A percentile compares a stretch with the other conserved stretches of the same genome.
phyloP scores from a whole-genome alignment of 1,140 invertebrate species.

The Brachionus calyciflorus region DNA sequence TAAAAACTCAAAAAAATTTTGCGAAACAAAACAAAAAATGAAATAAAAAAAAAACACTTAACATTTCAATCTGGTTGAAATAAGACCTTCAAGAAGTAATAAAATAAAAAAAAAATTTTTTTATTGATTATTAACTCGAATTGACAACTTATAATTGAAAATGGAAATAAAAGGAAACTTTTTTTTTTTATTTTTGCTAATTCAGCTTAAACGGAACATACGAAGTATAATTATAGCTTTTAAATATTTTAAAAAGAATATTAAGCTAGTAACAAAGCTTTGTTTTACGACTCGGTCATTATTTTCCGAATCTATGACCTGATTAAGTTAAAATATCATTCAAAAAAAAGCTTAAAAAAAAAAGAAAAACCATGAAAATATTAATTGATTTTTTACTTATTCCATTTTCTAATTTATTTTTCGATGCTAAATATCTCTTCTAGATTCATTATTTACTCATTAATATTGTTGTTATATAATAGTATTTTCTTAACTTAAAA shows the following conservation, averaged over 20 bases:
- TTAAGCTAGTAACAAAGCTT: not conserved
- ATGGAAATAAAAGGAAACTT: not conserved
- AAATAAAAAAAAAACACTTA: slow-evolving; percentile 1
- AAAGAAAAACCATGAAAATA: not conserved
- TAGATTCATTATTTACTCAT: no score
- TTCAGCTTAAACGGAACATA: no score
- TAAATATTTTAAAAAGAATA: no score
- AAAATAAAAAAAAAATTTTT: not conserved
- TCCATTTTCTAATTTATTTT: no score
- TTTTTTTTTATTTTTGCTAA: no score
- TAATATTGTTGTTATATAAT: no score
- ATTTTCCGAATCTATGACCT: no score
- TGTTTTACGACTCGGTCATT: no score
- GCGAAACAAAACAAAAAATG: not conserved
- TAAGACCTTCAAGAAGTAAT: slow-evolving; percentile 29
- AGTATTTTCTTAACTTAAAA: no score
- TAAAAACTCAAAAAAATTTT: slow-evolving; percentile 11
- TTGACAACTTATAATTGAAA: slow-evolving; percentile 38
- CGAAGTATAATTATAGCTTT: slow-evolving; percentile 18
- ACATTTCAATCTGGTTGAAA: not conserved
- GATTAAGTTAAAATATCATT: slow-evolving; percentile 19
- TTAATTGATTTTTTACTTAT: no score
- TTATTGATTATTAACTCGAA: slow-evolving; percentile 23
- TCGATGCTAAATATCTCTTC: no score
- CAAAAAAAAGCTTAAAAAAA: not conserved